These are phyloP conservation scores for Colistium nudipinnis DNA, from an alignment of 2,113 vertebrate genomes.

Conservation along the genomic window DNA sequence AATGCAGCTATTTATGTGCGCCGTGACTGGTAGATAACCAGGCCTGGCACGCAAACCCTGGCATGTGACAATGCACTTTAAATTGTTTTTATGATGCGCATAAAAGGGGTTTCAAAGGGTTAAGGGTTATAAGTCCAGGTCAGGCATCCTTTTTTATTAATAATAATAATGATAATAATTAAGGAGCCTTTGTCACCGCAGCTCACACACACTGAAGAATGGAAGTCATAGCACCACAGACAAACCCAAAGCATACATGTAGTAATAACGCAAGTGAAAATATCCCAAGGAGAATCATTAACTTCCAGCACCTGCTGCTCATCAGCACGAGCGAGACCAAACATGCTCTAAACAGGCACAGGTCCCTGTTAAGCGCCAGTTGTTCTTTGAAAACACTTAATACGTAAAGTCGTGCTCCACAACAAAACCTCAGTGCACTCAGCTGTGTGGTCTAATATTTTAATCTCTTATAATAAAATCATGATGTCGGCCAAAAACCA, in stretches of 20 bases:
- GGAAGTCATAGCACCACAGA: slow-evolving; percentile 7
- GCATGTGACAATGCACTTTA: background rate
- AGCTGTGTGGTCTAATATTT: slow-evolving; percentile 36
- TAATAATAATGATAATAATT: too few species aligned
- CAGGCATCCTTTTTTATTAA: too few species aligned
- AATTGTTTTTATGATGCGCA: too few species aligned
- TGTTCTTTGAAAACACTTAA: slow-evolving; percentile 54
- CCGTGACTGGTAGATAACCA: too few species aligned
- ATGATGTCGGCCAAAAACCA: slow-evolving; percentile 36
- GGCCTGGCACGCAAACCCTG: too few species aligned
- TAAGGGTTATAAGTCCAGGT: too few species aligned
- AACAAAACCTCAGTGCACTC: slow-evolving; percentile 10
- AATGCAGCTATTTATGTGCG: background rate
- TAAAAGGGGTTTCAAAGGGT: too few species aligned
- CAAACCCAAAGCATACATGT: slow-evolving; percentile 41
- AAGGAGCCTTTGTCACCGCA: background rate
- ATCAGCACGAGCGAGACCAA: slow-evolving; percentile 55
- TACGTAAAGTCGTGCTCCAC: slow-evolving; percentile 23
- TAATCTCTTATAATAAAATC: slow-evolving; percentile 54
- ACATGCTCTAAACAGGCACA: slow-evolving; percentile 49
- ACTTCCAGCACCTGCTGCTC: slow-evolving; percentile 66
- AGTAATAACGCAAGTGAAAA: slow-evolving; percentile 71
- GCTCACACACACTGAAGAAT: slow-evolving; percentile 20
- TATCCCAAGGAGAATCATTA: slow-evolving; percentile 72
- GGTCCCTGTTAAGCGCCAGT: slow-evolving; percentile 47